Evolutionary conservation across 1,140 invertebrate species (phyloP).

Genomic region (Pseudachorutes palmiensis): DNA sequence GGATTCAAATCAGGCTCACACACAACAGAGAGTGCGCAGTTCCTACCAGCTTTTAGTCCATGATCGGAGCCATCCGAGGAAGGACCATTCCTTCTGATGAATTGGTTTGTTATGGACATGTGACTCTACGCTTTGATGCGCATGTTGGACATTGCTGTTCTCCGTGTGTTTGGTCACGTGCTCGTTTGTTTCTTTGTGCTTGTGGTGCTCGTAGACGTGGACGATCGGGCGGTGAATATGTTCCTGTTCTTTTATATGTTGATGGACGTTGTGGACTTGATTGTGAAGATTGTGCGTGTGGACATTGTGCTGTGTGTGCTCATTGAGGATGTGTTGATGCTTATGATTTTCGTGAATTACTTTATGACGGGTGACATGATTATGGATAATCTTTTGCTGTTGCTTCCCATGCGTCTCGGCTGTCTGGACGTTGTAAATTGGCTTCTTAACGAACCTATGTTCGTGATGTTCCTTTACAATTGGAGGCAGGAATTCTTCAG

Average conservation of each 20-base stretch:
- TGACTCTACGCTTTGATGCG: neutral
- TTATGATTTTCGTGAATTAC: neutral
- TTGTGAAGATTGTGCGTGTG: slow-evolving; percentile 1
- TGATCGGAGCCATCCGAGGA: neutral
- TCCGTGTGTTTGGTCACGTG: neutral
- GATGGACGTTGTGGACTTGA: neutral
- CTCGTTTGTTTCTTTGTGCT: neutral
- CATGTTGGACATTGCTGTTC: neutral
- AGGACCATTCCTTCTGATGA: slow-evolving; percentile 1
- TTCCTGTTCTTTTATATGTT: neutral
- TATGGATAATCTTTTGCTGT: neutral
- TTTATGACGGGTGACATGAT: neutral
- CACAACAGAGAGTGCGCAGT: neutral
- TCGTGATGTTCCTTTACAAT: slow-evolving; percentile 4
- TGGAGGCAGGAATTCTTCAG: neutral
- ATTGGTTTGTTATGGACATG: neutral
- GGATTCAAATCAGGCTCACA: neutral
- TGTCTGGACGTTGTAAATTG: neutral
- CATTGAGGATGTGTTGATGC: neutral
- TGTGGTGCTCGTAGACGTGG: slow-evolving; percentile 3
- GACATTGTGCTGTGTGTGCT: slow-evolving; percentile 7
- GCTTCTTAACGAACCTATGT: neutral
- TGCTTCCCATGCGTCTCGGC: neutral
- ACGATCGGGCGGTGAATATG: neutral
- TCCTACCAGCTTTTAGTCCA: neutral